Evolutionary conservation across 2,888 invertebrate species (phyloP), one percentile per base, ranked within the genome.

Genomic region (Epistrophe eligans): DNA sequence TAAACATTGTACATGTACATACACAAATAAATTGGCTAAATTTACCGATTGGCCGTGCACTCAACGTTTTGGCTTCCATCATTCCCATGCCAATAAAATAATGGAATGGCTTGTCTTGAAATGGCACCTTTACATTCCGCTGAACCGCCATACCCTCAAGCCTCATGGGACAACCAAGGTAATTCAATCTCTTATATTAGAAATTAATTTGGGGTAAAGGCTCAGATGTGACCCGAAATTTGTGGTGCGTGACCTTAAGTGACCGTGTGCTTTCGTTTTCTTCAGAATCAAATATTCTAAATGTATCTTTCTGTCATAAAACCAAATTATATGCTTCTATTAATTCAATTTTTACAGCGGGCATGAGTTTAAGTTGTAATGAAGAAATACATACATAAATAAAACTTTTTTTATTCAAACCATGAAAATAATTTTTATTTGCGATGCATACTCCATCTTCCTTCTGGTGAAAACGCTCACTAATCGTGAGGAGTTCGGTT

Each of bases 111-210:
- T 67, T 45, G 67, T 17, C 50, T 19, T 17, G 13, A 32, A 81
- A 70, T 17, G 48, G 38, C 55, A 38, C 67, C 74, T 62, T 60
- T 45, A 17, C 19, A 19, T 43, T 9, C 48, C 11, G 24, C 62
- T 48, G 35, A 52, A 32, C 32, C 45, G 43, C 19, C 32, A 58
- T 32, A 35, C 64, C 11, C 48, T n/a, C 62, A 50, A 50, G 57
- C 11, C 48, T 40, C 79, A 50, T 50, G 79, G 83, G 83, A 74
- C 24, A 15, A 3, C 2, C 9, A 35, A 70, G 48, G 79, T 79
- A 79, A 84, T 79, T 84, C 79, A 84, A 84, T 84, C 79, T 76
- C 58, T 71, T 76, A 84, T 71, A 84, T 84, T 66, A 57, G 76
- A 79, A 84, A 84, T 79, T 84, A 84, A 79, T 84, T 84, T 79